Evolutionary conservation across 1,140 invertebrate genomes (phyloP), one percentile per base, ranked within the genome.

Genomic region (Drosophila bocki): DNA sequence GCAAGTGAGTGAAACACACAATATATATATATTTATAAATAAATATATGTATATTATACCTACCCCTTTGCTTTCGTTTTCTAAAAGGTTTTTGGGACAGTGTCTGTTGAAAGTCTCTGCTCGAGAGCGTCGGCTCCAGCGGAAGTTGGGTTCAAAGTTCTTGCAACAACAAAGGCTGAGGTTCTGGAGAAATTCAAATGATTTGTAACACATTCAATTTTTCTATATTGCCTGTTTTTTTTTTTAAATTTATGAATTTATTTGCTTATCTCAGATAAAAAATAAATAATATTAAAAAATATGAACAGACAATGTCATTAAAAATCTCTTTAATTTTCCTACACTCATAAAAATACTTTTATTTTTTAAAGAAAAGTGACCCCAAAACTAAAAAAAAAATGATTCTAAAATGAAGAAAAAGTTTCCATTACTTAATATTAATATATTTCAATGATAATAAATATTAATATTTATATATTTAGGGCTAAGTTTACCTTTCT

Each of bases 1-100:
- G 60, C 47, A 56, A 81, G 63, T 86, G 82, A 68, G 69, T 85
- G 39, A 26, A 54, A 39, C 53, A 54, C 53, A 56, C 35, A 56
- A 1, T 11, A 15, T 9, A 54, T 50, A 2, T 15, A 29, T 29
- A 29, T 29, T 29, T 29, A 29, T 6, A 29, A 29, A 29, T 29
- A 29, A 6, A 13, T 53, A 19, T 35, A 19, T 35, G 1, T 13
- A 13, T 19, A 11, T 39, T 39, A 61, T 53, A 57, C n/a, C 15
- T 59, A 54, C 65, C 58, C 58, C 59, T 42, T 65, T 79, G 17
- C 50, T 70, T 42, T 54, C 35, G 39, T 39, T 45, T 37, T 13
- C 26, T 57, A 37, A 78, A 58, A 44, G 41, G 54, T 61, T 42
- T 29, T 22, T 17, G 9, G 11, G 33, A 70, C 63, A 71, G 45